Conservation (phyloP, 23 tunicate genomes). For the Clavelina lepadiformis region DNA sequence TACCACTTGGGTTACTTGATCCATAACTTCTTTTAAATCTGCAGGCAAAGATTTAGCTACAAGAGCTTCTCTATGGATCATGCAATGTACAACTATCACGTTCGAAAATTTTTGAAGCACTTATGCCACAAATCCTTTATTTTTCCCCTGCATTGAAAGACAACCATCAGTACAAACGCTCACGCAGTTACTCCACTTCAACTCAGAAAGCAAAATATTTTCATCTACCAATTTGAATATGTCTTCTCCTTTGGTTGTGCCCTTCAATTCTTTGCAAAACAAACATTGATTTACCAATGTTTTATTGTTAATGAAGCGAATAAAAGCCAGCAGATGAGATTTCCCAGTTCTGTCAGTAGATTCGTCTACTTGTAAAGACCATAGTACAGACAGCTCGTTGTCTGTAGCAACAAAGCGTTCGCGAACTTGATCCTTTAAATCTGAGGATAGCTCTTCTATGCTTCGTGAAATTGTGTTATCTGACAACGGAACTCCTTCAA, state of each 20-base stretch:
- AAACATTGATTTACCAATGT: constrained; percentile 41
- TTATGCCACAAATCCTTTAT: constrained; percentile 57
- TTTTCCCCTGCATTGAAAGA: constrained; percentile 33
- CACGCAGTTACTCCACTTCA: constrained; percentile 43
- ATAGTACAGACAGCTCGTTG: constrained; percentile 19
- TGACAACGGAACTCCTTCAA: constrained; percentile 34
- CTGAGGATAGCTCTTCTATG: constrained; percentile 34
- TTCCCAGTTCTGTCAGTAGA: constrained; percentile 46
- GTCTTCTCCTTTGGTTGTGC: constrained; percentile 47
- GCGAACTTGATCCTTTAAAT: constrained; percentile 19
- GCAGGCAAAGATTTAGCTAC: constrained; percentile 45
- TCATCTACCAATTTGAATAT: constrained; percentile 27
- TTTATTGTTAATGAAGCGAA: constrained; percentile 36
- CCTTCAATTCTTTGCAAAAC: constrained; percentile 55
- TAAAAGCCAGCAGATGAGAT: constrained; percentile 36
- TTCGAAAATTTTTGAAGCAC: constrained; percentile 36
- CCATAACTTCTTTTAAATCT: constrained; percentile 31
- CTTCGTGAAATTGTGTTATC: constrained; percentile 44
- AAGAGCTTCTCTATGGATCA: too few species aligned
- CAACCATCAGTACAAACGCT: constrained; percentile 33
- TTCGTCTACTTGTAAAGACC: constrained; percentile 26
- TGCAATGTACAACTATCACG: constrained; percentile 44
- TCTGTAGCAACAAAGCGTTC: constrained; percentile 14
- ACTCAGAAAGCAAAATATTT: constrained; percentile 38
- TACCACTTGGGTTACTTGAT: constrained; percentile 29